Percentiles rank a stretch among this genome's conserved stretches.
Evolutionary conservation across 2,888 invertebrate genomes (phyloP).

Genomic region (Augiades crinisus): DNA sequence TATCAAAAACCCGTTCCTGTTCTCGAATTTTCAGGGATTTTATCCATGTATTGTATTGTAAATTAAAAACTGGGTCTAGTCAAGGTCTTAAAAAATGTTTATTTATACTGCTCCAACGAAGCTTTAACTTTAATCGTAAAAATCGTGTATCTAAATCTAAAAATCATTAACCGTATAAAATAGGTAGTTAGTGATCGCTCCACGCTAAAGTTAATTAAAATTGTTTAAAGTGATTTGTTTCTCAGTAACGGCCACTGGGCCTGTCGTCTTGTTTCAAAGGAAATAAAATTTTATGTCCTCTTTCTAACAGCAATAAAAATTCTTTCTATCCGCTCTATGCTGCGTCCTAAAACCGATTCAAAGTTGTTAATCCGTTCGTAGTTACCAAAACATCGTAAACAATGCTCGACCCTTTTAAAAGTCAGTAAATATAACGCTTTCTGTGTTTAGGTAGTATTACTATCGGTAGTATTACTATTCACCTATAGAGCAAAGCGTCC

Average conservation of each 20-base stretch:
- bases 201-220: conserved; percentile 33
- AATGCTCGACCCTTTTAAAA: conserved; percentile 42
- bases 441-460: too few species aligned
- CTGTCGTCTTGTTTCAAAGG: conserved; percentile 50
- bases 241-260: conserved; percentile 49
- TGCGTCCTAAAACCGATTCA: conserved; percentile 51
- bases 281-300: conserved; percentile 63
- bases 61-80: too few species aligned
- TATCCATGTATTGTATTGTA: too few species aligned
- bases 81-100: conserved; percentile 40
- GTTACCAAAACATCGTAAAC: conserved; percentile 50
- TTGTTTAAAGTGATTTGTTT: conserved; percentile 38
- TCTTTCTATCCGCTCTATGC: conserved; percentile 60
- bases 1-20: too few species aligned
- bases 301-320: conserved; percentile 66
- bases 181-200: background rate
- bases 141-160: background rate
- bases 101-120: too few species aligned
- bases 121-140: background rate
- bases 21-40: too few species aligned
- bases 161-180: background rate
- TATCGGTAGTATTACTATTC: conserved; percentile 43
- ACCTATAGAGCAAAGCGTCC: too few species aligned
- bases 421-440: conserved; percentile 40
- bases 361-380: conserved; percentile 54